Evolutionary conservation across 2,888 invertebrate species (phyloP), one percentile per base, ranked within the genome.

Genomic region (Sisyra terminalis): DNA sequence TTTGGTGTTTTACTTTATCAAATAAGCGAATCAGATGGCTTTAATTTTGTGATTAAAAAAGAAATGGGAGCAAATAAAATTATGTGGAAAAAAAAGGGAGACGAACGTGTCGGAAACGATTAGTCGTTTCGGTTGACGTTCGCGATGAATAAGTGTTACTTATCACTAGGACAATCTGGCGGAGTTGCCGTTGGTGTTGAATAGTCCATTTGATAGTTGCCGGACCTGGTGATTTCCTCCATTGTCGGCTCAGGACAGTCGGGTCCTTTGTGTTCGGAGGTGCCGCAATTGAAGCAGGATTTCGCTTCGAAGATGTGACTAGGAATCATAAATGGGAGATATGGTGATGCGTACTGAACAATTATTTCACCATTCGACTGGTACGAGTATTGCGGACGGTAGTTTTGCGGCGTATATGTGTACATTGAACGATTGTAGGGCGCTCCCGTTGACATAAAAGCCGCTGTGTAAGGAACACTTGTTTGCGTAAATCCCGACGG

Each of bases 261-360:
- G 52, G 75, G 70, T 16, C 89, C 89, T 40, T 73, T 70, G 61
- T 94, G 93, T 41, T 75, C 80, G 44, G 76, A 72, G 42, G 79
- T 81, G 46, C 93, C 93, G 65, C 94, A 94, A 61, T 93, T 94
- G 67, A 84, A 92, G 64, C 93, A 94, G 35, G 85, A 83, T 59
- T 79, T 76, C 36, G 72, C 70, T 40, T 71, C 71, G 50, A 72
- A 50, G 48, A 68, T 65, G 57, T 59, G 67, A 44, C 63, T 64
- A 61, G 7, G 65, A 64, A 53, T 67, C 38, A 44, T 37, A 34
- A 47, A 37, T 14, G 58, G 57, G 37, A 61, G 57, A 43, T 57
- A 55, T 30, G 59, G 56, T 2, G 59, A 51, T 42, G 60, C 56
- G 44, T 60, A 56, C 46, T 57, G 54, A 38, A 57, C 58, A 50